phyloP scores from a whole-genome alignment of 2,888 invertebrate genomes.

The Leptothorax acervorum region DNA sequence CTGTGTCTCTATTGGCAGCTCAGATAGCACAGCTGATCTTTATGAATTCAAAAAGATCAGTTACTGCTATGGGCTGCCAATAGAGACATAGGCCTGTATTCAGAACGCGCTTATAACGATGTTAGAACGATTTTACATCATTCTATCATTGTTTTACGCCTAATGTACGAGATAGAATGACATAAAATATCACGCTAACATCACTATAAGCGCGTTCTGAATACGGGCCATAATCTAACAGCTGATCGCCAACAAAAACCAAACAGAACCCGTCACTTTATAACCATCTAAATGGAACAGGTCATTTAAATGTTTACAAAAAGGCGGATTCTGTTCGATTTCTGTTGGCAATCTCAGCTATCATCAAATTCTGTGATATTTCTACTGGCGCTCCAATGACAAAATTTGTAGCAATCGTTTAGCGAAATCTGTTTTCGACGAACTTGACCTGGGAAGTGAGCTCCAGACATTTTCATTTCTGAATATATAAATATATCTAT shows the following conservation, averaged over 20 bases:
- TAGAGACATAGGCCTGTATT: too few species aligned
- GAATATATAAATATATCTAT: neutral
- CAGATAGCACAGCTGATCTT: too few species aligned
- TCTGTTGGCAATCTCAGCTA: neutral
- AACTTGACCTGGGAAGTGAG: neutral
- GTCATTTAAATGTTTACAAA: neutral
- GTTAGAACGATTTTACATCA: too few species aligned
- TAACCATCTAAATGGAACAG: neutral
- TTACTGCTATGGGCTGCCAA: too few species aligned
- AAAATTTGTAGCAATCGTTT: neutral
- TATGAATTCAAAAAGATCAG: too few species aligned
- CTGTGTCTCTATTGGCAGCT: too few species aligned
- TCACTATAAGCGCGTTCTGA: too few species aligned
- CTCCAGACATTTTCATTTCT: neutral
- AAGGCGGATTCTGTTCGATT: neutral
- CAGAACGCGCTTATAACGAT: too few species aligned
- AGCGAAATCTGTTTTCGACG: neutral
- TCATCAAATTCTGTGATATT: neutral
- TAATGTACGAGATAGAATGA: too few species aligned
- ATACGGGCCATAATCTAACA: neutral
- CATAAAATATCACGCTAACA: too few species aligned
- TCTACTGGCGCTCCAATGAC: neutral
- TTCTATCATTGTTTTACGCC: too few species aligned
- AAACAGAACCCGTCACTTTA: neutral
- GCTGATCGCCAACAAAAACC: neutral